Base-by-base conservation (phyloP, 2,888 invertebrate genomes). In the Torymus auratus region DNA sequence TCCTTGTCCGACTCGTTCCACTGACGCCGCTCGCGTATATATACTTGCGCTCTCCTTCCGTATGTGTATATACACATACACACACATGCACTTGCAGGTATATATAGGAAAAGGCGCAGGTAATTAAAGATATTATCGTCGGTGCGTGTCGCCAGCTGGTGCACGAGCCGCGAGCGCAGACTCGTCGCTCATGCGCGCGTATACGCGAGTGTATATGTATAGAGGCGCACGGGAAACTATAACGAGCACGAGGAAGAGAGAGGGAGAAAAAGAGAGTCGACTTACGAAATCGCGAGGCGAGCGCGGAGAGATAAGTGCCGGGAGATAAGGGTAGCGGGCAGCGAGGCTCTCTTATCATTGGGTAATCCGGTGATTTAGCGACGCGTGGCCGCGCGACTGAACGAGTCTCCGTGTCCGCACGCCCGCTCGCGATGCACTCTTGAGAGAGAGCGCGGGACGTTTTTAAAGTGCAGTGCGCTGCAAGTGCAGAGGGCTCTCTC, bases 91-190 rank as follows among this genome's bases (percentile, higher is more conserved):
- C 41, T 41, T 41, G 7, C 41, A 41, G 28, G 2, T 74, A 50
- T 67, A 53, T 65, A 65, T 75, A 65, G 76, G 61, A 61, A 65
- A 80, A 86, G 84, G 85, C 85, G 84, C 84, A 77, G 86, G 88
- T 88, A 89, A 89, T 89, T 89, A 89, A 88, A 89, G 89, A 89
- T 89, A 89, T 87, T 88, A 89, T 89, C 89, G 86, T 83, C 85
- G 85, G 86, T 88, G 88, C 88, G 88, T 89, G 89, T 88, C 88
- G 87, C 86, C 86, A 84, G 83, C 83, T 84, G 81, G 83, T 83
- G 84, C 81, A 78, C 83, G 83, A 41, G 41, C 7, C 71, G 76
- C 73, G 50, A 53, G 72, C 14, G 23, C 11, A 67, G 14, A 28
- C 56, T 41, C 28, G 58, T 50, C n/a, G n/a, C 7, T 53, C 52